These are phyloP conservation scores for Melangyna quadrimaculata DNA, from an alignment of 2,888 invertebrate species.

Conservation along the genomic window DNA sequence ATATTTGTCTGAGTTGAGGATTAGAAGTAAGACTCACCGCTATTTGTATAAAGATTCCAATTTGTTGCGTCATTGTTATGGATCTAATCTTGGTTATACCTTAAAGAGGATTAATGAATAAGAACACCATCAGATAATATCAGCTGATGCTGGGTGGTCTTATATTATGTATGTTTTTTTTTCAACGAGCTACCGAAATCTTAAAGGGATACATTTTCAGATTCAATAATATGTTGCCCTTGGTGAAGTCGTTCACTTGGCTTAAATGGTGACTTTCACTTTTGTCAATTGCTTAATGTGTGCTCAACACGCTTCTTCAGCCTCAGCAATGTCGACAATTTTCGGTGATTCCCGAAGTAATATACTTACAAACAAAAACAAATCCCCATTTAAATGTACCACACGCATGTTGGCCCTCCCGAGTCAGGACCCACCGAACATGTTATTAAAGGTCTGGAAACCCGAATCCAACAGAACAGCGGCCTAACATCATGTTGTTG, in stretches of 20 bases:
- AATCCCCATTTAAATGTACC: neutral
- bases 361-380: neutral
- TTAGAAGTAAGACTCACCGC: neutral
- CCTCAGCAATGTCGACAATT: neutral
- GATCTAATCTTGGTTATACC: neutral
- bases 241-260: neutral
- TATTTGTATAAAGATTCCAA: neutral
- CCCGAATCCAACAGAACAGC: constrained; percentile 11
- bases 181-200: neutral
- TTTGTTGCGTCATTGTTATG: constrained; percentile 15
- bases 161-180: neutral
- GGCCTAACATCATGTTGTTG: constrained; percentile 25
- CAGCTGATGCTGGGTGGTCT: constrained; percentile 38
- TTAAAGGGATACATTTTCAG: neutral
- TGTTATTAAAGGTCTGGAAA: constrained; percentile 57
- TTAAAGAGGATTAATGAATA: constrained; percentile 33
- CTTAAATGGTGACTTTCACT: neutral
- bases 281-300: constrained; percentile 14
- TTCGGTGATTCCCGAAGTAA: neutral
- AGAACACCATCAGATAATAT: neutral
- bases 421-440: constrained; percentile 7
- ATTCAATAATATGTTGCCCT: neutral
- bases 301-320: neutral
- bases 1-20: constrained; percentile 55
- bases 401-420: constrained; percentile 37